Evolutionary conservation across 1,140 invertebrate genomes (phyloP), one percentile per base, ranked within the genome.

Genomic region (Psilanteris sp.): DNA sequence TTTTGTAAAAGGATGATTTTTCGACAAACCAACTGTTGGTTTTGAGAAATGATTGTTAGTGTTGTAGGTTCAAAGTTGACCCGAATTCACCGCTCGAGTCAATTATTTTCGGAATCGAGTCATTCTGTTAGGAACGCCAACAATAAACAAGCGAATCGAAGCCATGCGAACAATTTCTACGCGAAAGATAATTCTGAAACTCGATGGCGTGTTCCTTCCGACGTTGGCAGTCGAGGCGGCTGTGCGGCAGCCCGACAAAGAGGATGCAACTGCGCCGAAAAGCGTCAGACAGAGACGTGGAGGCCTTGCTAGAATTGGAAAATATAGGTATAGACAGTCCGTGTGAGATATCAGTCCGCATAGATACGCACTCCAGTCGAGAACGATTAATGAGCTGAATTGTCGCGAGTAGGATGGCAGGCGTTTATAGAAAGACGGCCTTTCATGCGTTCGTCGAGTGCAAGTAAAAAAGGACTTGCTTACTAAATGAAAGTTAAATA

Each of bases 301-400:
- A 32, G 14, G 39, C 20, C 4, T 18, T 15, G 3, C 29, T 14
- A 8, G 13, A 50, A 11, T 13, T 22, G 3, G 37, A 32, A 48
- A 52, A 36, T 46, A 52, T 31, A 52, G 59, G 26, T 46, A 36
- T 61, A 48, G 4, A 36, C 8, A 18, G n/a, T n/a, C n/a, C n/a
- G n/a, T n/a, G n/a, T 5, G 43, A 18, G 34, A 29, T 54, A 66
- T 54, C 34, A 54, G 27, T 43, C 0, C n/a, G 39, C 46, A 11
- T 11, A 55, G 48, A 67, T 55, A 64, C 39, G 37, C 48, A 54
- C 39, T 67, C 48, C 37, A 54, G 48, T 54, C 7, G 31, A 20
- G 20, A 55, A 55, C 41, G 41, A 67, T 67, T 67, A 67, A 67
- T 46, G 29, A 67, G 39, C 36, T 46, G 50, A 67, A 67, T 48